phyloP scores from a whole-genome alignment of 2,113 vertebrate species.

The Bathybates hornii region DNA sequence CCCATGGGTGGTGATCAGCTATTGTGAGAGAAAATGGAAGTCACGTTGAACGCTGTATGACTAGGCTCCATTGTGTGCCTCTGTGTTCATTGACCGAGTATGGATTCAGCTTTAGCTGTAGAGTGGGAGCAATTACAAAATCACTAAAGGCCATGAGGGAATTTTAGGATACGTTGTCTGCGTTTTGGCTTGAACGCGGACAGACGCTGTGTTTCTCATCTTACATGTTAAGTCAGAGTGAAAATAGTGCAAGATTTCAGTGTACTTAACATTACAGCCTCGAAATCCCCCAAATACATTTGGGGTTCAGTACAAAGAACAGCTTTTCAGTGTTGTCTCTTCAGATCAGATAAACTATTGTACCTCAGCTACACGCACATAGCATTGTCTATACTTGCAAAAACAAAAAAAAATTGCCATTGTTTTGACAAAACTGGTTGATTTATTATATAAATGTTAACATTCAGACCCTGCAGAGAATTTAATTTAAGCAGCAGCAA shows the following conservation, averaged over 20 bases:
- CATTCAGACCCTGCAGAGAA: neutral
- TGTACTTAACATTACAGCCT: rapidly evolving
- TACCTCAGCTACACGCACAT: neutral
- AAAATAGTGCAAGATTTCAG: neutral
- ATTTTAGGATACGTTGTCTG: constrained; percentile 18
- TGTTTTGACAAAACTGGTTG: neutral
- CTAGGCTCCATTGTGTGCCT: constrained; percentile 31
- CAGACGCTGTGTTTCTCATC: neutral
- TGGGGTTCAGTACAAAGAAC: neutral
- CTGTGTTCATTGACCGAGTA: constrained; percentile 48
- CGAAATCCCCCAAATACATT: rapidly evolving
- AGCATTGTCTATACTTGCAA: rapidly evolving
- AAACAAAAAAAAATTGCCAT: neutral
- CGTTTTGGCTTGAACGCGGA: neutral
- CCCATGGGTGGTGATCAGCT: constrained; percentile 27
- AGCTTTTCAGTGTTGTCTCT: neutral
- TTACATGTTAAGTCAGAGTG: neutral
- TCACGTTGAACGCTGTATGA: constrained; percentile 20
- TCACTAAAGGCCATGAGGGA: constrained; percentile 29
- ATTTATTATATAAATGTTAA: neutral
- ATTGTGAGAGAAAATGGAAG: constrained; percentile 37
- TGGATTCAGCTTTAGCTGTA: constrained; percentile 49
- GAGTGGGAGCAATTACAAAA: constrained; percentile 46
- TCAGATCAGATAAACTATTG: neutral
- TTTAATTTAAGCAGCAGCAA: neutral